phyloP scores from a whole-genome alignment of 2,113 vertebrate species.

The Chiloscyllium plagiosum region DNA sequence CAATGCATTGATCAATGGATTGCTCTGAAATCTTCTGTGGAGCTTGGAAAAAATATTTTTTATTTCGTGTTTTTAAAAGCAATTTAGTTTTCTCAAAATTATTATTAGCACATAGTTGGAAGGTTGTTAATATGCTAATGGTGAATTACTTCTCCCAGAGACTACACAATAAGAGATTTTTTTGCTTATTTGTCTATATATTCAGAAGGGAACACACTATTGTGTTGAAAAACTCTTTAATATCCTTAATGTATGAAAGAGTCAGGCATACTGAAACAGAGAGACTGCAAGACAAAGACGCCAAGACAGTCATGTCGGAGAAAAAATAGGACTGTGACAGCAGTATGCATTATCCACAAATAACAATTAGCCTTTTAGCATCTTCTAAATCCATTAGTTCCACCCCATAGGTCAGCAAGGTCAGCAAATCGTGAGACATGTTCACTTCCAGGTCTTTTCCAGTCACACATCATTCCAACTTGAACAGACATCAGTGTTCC shows the following conservation, averaged over 20 bases:
- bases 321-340: background rate
- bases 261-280: background rate
- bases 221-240: background rate
- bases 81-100: background rate
- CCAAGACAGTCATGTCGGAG: background rate
- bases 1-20: background rate
- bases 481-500: background rate
- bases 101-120: background rate
- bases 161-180: background rate
- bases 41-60: background rate
- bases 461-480: background rate
- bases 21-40: background rate
- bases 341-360: background rate
- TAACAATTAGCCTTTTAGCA: background rate
- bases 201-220: background rate
- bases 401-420: background rate
- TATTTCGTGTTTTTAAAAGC: background rate
- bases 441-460: background rate
- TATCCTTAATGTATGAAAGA: background rate
- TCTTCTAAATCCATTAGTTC: background rate
- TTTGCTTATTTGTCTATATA: background rate
- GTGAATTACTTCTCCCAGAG: background rate
- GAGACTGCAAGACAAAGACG: background rate
- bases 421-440: background rate
- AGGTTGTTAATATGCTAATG: background rate